Evolutionary conservation across 1,140 invertebrate species (phyloP).

Genomic region (Aplysia californica): DNA sequence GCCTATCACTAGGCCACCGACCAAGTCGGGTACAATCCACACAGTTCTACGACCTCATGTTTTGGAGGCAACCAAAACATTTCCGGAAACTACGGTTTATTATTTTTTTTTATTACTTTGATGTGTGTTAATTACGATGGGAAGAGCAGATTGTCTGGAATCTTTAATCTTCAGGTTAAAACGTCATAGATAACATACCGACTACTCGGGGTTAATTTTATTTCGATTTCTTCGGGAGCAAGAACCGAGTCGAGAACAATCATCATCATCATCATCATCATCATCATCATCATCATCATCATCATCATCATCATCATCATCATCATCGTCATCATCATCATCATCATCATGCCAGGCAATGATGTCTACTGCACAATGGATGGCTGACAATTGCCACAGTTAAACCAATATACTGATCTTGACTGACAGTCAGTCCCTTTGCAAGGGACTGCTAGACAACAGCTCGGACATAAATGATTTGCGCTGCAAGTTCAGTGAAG

Average conservation of each 20-base stretch:
- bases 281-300: neutral
- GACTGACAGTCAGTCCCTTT: too few relatives aligned
- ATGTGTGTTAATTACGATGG: neutral
- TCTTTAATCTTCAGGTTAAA: neutral
- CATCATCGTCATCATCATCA: neutral
- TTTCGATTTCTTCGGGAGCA: neutral
- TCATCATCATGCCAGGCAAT: too few relatives aligned
- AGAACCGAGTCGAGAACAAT: too few relatives aligned
- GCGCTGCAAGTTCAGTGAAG: too few relatives aligned
- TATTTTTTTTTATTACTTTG: too few relatives aligned
- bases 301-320: neutral
- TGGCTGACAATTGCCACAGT: too few relatives aligned
- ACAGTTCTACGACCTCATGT: neutral
- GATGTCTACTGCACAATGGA: too few relatives aligned
- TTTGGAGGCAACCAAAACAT: too few relatives aligned
- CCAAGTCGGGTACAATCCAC: neutral
- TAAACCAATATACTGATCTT: too few relatives aligned
- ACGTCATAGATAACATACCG: neutral
- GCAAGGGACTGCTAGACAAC: too few relatives aligned
- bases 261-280: constrained; percentile 8
- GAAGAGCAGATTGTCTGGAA: neutral
- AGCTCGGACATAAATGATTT: too few relatives aligned
- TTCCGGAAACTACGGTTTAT: too few relatives aligned
- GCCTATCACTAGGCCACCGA: neutral
- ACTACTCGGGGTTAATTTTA: neutral